phyloP scores from a whole-genome alignment of 1,140 invertebrate species.

The Diprion similis region DNA sequence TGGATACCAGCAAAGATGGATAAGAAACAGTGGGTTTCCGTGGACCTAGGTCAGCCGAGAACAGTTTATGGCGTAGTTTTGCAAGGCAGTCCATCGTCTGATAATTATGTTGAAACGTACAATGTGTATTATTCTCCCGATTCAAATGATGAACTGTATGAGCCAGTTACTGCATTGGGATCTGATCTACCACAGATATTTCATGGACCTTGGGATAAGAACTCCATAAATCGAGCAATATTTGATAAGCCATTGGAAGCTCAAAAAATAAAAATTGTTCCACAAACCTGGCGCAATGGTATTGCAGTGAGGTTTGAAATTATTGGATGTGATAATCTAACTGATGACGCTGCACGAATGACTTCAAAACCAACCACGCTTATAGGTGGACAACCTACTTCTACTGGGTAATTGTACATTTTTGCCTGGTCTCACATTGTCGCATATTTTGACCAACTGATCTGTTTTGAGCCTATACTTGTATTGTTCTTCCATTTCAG shows the following conservation, averaged over 20 bases:
- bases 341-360: not conserved
- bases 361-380: not conserved
- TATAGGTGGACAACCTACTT: too few relatives aligned
- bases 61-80: constrained; percentile 10
- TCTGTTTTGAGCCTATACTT: too few relatives aligned
- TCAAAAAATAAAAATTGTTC: not conserved
- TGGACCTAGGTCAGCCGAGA: constrained; percentile 10
- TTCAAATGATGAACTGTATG: not conserved
- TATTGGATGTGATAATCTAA: constrained; percentile 10
- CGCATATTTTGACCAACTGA: too few relatives aligned
- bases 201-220: not conserved
- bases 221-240: not conserved
- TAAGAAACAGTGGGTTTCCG: constrained; percentile 13
- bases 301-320: not conserved
- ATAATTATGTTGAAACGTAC: constrained; percentile 15
- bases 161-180: not conserved
- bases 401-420: too few relatives aligned
- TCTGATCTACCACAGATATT: not conserved
- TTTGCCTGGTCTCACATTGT: too few relatives aligned
- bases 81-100: not conserved
- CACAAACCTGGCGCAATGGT: not conserved
- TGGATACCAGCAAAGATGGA: constrained; percentile 16
- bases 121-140: constrained; percentile 15
- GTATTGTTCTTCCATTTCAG: not conserved
- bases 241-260: not conserved